Base-by-base conservation (phyloP, 2,797 vertebrate genomes). In the Neopelma chrysocephalum region DNA sequence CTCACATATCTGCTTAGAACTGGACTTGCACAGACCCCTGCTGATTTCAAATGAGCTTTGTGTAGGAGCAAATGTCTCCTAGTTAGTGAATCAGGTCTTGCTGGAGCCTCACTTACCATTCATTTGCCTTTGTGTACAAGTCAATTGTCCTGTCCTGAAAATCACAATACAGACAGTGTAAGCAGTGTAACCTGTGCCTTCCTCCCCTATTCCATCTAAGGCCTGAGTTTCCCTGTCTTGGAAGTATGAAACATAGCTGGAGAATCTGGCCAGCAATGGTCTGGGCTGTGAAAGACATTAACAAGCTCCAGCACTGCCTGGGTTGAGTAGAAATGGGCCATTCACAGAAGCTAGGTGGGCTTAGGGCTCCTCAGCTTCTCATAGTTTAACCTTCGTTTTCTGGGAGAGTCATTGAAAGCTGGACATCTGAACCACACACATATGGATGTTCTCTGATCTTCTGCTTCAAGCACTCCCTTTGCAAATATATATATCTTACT, bases 71-170 rank as follows among this genome's bases (percentile, higher is more conserved):
- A 47, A 76, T 26, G 11, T 12, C 48, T 62, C 79, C 29, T 50
- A 71, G 32, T 72, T 56, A 87, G 32, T 71, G 47, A n/a, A 73
- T 45, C 76, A 75, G 76, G 15, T 65, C 53, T 92, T 82, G 60
- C 51, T 90, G 86, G 64, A 94, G 47, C 71, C 29, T 87, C 89
- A 97, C 91, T 97, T 98, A 99, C 98, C 98, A 97, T 90, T 98
- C 97, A 66, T 88, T 95, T 73, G 97, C 94, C 82, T 98, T 98
- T 95, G 99, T 66, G n/a, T 98, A 94, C 87, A 99, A 94, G 96
- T 98, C 98, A 96, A 97, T 98, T 62, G 94, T 97, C 73, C 97
- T 97, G 38, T 94, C 95, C 99, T 99, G 95, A 65, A 96, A 96
- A 97, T 82, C 3, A 7, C 82, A 97, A 90, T 51, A 92, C 48